Base-by-base conservation (phyloP, 2,113 vertebrate species). In the Ictidomys tridecemlineatus region DNA sequence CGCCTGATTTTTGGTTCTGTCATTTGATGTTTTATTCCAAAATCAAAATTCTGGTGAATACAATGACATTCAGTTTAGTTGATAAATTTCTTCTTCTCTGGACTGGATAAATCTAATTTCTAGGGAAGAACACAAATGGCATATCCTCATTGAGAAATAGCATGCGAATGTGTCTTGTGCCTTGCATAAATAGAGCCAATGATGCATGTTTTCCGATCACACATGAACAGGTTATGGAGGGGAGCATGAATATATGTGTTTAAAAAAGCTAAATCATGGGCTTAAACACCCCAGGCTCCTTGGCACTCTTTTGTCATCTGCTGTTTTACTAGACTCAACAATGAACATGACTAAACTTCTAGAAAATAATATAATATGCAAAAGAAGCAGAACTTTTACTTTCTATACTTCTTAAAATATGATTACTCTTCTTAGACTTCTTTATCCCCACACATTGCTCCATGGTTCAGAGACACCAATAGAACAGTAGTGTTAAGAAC, bases 201-300 rank as follows among this genome's bases (percentile, higher is more conserved):
- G 32, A 56, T 78, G 8, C 34, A 34, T 45, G 4, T 80, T 67
- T 53, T 17, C 20, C 69, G 74, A 91, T 53, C n/a, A 39, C 4
- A 45, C 37, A 28, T 39, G 28, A 16, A 53, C 14, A 82, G 34
- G 48, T 58, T 74, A 26, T 45, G 48, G 74, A 63, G 8, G 22
- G 30, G 14, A 51, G 7, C 16, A 51, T 2, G 0, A 37, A 8
- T 3, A 4, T 12, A 3, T 5, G 1, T 24, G 69, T 45, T 24
- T 20, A 13, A 20, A 51, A 8, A 13, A 51, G 17, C 42, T 1
- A 7, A 53, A 13, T 0, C 9, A 45, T 9, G 12, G 0, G 1
- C n/a, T 76, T 37, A 51, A 42, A 12, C 13, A 22, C 74, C 16
- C 8, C 30, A 63, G 18, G 17, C 34, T 12, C 51, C 1, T 9